phyloP scores from a whole-genome alignment of 2,113 vertebrate genomes.

The Guaruba guarouba region DNA sequence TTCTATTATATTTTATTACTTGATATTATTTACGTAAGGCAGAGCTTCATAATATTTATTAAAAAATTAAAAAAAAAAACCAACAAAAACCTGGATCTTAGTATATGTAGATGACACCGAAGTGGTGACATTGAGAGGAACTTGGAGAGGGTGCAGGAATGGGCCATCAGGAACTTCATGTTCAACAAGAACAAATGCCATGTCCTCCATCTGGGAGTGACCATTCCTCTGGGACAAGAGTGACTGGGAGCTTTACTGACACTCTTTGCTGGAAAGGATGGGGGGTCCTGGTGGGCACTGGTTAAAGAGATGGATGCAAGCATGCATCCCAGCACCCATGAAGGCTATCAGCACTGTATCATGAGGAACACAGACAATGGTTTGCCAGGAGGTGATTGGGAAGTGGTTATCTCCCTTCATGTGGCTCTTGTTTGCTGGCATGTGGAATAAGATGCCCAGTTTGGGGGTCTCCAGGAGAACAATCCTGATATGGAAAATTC shows the following conservation, averaged over 20 bases:
- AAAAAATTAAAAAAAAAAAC: neutral
- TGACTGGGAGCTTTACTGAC: neutral
- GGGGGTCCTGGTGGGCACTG: neutral
- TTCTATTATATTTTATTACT: neutral
- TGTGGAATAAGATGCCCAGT: rapidly evolving
- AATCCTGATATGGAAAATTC: neutral
- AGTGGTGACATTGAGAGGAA: neutral
- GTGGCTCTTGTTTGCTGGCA: neutral
- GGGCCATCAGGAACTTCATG: neutral
- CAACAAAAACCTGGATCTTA: neutral
- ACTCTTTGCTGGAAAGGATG: neutral
- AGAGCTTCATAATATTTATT: neutral
- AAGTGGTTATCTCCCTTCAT: neutral
- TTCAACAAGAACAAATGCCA: neutral
- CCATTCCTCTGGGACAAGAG: neutral
- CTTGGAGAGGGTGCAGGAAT: neutral
- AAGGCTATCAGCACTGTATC: neutral
- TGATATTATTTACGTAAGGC: neutral
- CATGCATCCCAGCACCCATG: too few species aligned
- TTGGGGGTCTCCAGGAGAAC: neutral
- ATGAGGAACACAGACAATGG: neutral
- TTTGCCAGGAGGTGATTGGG: neutral
- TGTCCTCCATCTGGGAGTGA: neutral
- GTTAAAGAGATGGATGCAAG: neutral
- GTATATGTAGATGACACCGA: neutral